Percentiles rank a stretch among this genome's conserved stretches.
phyloP scores from a whole-genome alignment of 1,140 invertebrate species.

The Philopotamus ludificatus region DNA sequence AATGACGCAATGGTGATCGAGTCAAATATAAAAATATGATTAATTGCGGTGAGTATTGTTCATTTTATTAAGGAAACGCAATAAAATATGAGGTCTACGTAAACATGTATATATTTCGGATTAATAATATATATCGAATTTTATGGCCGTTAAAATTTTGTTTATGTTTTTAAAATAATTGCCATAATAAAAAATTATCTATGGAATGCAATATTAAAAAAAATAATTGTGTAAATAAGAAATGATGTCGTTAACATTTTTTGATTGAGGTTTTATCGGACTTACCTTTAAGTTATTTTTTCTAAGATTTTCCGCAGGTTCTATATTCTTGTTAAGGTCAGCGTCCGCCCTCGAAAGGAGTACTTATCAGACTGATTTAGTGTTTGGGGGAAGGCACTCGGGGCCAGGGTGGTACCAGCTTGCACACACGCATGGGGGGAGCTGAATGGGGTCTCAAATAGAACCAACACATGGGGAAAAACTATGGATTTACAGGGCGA shows the following conservation, averaged over 20 bases:
- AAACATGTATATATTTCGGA: neutral
- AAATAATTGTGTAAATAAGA: neutral
- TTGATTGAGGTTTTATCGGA: neutral
- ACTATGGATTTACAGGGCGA: too few species aligned
- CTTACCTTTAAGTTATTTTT: neutral
- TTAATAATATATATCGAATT: neutral
- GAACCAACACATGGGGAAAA: too few species aligned
- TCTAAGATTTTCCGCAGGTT: neutral
- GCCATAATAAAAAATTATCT: neutral
- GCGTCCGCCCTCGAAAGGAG: neutral
- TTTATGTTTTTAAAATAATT: neutral
- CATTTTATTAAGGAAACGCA: neutral
- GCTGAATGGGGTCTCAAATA: too few species aligned
- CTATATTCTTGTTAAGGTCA: neutral
- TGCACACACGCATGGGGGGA: neutral
- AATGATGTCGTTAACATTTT: neutral
- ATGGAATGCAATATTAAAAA: neutral
- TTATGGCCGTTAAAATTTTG: neutral
- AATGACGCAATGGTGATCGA: slow-evolving; percentile 12
- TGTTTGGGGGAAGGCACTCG: neutral
- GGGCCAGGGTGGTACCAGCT: slow-evolving; percentile 11
- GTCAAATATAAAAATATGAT: slow-evolving; percentile 1
- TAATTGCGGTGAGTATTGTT: neutral
- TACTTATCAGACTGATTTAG: slow-evolving; percentile 24
- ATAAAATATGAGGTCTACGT: neutral